These are phyloP conservation scores for Xiphorhynchus erythropygius DNA, from an alignment of 2,797 vertebrate genomes.

Conservation along the genomic window DNA sequence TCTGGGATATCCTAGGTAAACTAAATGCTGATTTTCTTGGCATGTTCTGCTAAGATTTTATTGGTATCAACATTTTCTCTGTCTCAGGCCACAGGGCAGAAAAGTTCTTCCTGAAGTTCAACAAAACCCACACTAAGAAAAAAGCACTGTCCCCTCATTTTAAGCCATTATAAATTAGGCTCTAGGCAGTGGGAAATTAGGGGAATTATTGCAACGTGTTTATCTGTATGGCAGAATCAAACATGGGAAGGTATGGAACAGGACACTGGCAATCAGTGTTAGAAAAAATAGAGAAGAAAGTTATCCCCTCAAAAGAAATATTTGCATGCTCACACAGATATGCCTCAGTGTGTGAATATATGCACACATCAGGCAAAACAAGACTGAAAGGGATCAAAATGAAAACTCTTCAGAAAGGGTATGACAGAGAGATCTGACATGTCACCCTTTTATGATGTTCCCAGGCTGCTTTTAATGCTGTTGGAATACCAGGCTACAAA, in stretches of 20 bases:
- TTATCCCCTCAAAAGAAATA: not conserved
- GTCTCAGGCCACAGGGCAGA: constrained; percentile 15
- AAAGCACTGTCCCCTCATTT: not conserved
- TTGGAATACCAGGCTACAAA: not conserved
- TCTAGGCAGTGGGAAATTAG: not conserved
- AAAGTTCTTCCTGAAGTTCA: constrained; percentile 24
- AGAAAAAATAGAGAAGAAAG: not conserved
- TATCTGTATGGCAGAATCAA: not conserved
- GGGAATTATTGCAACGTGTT: not conserved
- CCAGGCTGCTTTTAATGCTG: not conserved
- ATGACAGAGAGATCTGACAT: not conserved
- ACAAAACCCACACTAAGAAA: constrained; percentile 10
- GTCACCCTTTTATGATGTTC: not conserved
- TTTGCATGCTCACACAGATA: not conserved
- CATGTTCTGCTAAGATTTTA: constrained; percentile 30
- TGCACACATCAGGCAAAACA: not conserved
- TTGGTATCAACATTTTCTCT: constrained; percentile 51
- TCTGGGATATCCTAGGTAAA: constrained; percentile 59
- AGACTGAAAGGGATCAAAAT: not conserved
- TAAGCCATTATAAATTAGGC: not conserved
- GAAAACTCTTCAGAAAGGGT: not conserved
- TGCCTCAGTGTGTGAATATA: not conserved
- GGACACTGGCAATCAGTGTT: not conserved
- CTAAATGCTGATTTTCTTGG: constrained; percentile 58
- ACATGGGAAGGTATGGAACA: not conserved